Conservation (phyloP, 1,140 invertebrate species). For the Catajapyx aquilonaris region DNA sequence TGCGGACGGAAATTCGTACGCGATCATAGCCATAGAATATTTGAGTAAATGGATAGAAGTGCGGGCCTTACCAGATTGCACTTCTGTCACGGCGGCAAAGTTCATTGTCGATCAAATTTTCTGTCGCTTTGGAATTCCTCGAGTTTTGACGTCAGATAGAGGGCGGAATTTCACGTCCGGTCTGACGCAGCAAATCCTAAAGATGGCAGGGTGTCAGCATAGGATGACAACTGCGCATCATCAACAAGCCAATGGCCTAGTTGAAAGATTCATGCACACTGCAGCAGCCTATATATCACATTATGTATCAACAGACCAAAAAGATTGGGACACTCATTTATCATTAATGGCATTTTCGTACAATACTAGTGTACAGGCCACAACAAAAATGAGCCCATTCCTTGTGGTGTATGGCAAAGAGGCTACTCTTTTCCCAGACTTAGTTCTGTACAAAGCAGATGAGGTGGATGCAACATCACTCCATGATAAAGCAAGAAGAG, state of each 20-base stretch:
- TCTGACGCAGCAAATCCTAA: neutral
- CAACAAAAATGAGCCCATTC: neutral
- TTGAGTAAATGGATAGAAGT: neutral
- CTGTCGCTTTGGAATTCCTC: neutral
- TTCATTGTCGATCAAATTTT: neutral
- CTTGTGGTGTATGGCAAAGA: neutral
- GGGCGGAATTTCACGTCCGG: neutral
- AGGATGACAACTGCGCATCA: neutral
- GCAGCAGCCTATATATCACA: neutral
- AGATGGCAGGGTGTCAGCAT: neutral
- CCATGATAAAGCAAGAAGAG: neutral
- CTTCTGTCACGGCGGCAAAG: neutral
- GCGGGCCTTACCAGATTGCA: neutral
- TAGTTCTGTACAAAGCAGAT: neutral
- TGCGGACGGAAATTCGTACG: neutral
- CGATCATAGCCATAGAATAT: neutral
- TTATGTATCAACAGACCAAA: neutral
- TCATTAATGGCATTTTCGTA: neutral
- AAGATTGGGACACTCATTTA: neutral
- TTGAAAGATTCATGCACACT: neutral
- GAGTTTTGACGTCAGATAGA: neutral
- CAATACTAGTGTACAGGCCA: neutral
- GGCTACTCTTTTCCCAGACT: neutral
- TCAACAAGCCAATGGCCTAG: neutral
- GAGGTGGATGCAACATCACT: neutral